A percentile compares a stretch with the other conserved stretches of the same genome.
Evolutionary conservation across 2,113 vertebrate species (phyloP).

Genomic region (Apaloderma vittatum): DNA sequence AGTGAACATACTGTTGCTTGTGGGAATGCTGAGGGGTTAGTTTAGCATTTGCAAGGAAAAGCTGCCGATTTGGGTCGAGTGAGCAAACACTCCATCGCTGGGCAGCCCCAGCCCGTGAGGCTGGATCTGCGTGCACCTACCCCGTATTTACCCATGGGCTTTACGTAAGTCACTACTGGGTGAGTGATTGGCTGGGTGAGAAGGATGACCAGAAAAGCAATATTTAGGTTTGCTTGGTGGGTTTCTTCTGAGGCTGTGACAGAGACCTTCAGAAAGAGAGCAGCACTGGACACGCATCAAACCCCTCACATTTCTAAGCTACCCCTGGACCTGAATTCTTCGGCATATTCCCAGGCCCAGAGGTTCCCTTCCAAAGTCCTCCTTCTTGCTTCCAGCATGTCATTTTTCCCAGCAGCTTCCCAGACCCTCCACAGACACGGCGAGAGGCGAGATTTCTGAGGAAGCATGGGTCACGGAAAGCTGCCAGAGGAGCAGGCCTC

Average conservation of each 20-base stretch:
- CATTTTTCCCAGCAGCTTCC: not conserved
- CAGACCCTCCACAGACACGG: accelerated
- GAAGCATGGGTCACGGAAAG: not conserved
- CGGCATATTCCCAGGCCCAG: not conserved
- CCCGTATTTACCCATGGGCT: accelerated
- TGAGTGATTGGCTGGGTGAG: accelerated
- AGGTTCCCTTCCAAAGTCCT: not conserved
- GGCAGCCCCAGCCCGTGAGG: accelerated
- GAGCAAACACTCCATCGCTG: accelerated
- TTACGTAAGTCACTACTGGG: not conserved
- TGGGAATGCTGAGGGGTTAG: not conserved
- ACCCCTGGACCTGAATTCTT: not conserved
- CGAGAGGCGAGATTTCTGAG: not conserved
- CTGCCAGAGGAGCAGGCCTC: not conserved
- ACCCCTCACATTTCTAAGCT: not conserved
- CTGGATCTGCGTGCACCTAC: not conserved
- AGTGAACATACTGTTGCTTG: not conserved
- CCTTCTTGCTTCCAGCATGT: not conserved
- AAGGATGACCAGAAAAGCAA: not conserved
- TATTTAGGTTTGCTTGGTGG: not conserved
- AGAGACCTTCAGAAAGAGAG: not conserved
- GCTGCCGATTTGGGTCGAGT: not conserved
- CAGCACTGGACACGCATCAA: not conserved
- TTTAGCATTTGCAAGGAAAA: not conserved
- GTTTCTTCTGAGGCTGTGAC: not conserved